These are phyloP conservation scores for Triops longicaudatus DNA, from an alignment of 1,140 invertebrate genomes.

Conservation along the genomic window DNA sequence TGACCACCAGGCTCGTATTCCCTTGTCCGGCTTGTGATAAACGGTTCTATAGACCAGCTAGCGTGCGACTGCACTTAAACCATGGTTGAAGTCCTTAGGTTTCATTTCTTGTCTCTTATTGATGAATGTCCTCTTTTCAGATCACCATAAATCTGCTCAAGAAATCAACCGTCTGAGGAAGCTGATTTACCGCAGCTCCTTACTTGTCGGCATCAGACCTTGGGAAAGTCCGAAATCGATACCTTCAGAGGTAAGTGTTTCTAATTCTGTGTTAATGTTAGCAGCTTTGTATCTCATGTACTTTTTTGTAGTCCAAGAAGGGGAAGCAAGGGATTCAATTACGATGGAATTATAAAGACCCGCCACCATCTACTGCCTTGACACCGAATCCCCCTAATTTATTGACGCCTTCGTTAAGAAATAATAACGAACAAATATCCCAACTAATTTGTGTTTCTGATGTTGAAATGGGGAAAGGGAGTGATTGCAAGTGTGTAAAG, in stretches of 20 bases:
- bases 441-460: not conserved
- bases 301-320: not conserved
- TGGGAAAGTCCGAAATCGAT: not conserved
- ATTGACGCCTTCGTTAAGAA: not conserved
- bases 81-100: not conserved
- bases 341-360: conserved; percentile 1
- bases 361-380: not conserved
- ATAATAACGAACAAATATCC: not conserved
- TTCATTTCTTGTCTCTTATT: not conserved
- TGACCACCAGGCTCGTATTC: not conserved
- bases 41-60: not conserved
- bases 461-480: not conserved
- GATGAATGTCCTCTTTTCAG: not conserved
- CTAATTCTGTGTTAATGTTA: not conserved
- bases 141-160: not conserved
- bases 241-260: not conserved
- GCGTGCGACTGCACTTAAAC: not conserved
- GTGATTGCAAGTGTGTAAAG: not conserved
- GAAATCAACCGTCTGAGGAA: not conserved
- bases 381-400: not conserved
- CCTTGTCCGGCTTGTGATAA: not conserved
- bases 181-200: not conserved
- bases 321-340: not conserved
- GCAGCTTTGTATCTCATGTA: not conserved
- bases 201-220: not conserved